Base-by-base conservation (phyloP, 2,888 invertebrate species). In the Acronicta alni region DNA sequence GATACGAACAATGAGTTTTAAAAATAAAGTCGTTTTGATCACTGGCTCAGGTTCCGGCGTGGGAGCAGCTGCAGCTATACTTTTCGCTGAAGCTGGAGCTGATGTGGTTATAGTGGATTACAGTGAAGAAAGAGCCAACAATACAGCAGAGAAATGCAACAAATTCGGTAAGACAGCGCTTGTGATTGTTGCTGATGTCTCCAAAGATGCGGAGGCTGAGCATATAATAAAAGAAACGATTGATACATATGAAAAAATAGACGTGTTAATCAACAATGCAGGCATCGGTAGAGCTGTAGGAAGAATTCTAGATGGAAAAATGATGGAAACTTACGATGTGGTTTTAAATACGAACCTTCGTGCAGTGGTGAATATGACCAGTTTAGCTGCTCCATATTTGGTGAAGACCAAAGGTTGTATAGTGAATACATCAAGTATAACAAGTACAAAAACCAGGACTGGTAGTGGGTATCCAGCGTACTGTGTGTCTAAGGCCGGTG, bases 21-120 rank as follows among this genome's bases (percentile, higher is more conserved):
- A 14, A 18, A 65, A 70, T 35, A 85, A 84, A 80, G 79, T 83
- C 0, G 83, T 81, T 3, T 48, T 85, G 3, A 69, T 86, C 1
- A 86, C 84, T 0, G 85, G 86, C 0, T 74, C 79, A 0, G 82
- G 86, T 39, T 80, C 84, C 1, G 86, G 85, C 0, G 84, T 86
- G 3, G 86, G 86, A 4, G 81, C 83, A 1, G 75, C 77, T 6
- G 71, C 76, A 0, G 85, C 82, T 1, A 64, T 69, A 15, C 37
- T 64, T 14, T 86, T 86, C 30, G 77, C 82, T 8, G 71, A 77
- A 47, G 69, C 75, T 56, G 69, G 73, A 30, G 77, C 80, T 7
- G 17, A 64, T 7, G 67, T 77, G 0, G 65, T 49, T 6, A 57
- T 80, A 1, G 67, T 77, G 0, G 80, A 62, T 4, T 59, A 64